Percentiles rank a stretch among this genome's conserved stretches.
Evolutionary conservation across 92 coral and sea anemone species (phyloP).

Genomic region (Actinernus sp.): DNA sequence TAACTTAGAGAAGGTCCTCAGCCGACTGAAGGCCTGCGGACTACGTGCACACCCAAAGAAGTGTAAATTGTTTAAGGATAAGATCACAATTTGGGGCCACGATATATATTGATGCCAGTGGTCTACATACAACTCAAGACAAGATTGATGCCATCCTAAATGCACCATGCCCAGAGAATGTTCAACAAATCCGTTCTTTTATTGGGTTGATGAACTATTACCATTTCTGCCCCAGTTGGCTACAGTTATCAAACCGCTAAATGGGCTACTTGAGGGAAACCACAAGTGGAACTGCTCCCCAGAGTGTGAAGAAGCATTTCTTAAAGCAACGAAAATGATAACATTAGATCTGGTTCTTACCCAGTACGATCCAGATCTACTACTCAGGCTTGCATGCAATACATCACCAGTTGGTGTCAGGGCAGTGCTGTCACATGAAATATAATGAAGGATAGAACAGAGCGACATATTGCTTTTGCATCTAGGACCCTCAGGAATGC

Average conservation of each 20-base stretch:
- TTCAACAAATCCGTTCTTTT: constrained; percentile 51
- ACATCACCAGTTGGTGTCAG: no score
- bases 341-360: constrained; percentile 54
- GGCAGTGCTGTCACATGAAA: no score
- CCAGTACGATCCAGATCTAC: constrained; percentile 54
- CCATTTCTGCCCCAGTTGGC: constrained; percentile 61
- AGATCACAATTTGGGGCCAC: constrained; percentile 38
- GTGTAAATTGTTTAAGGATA: constrained; percentile 48
- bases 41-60: constrained; percentile 50
- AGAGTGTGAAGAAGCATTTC: constrained; percentile 30
- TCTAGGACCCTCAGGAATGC: no score
- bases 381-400: no score
- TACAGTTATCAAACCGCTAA: constrained; percentile 42
- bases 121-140: constrained; percentile 55
- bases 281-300: no score
- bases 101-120: constrained; percentile 29
- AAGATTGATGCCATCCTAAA: constrained; percentile 39
- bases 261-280: no score
- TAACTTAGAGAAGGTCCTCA: no score
- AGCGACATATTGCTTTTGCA: no score
- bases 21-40: no score
- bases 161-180: constrained; percentile 44
- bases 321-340: constrained; percentile 21
- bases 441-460: no score
- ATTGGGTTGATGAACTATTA: constrained; percentile 53